Evolutionary conservation across 2,113 vertebrate species (phyloP).

Genomic region (Hippocampus barbouri): DNA sequence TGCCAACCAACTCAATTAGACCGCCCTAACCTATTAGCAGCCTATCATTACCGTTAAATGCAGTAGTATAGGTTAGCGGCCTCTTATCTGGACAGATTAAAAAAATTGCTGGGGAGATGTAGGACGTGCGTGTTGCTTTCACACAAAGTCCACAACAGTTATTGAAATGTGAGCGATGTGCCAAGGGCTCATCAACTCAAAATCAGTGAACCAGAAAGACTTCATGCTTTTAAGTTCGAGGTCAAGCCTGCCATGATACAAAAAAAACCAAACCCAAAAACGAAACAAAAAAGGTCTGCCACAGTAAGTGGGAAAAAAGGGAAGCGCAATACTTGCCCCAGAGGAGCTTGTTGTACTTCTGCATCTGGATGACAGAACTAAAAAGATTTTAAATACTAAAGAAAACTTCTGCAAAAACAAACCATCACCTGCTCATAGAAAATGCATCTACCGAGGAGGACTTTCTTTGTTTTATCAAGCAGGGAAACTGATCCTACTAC

Average conservation of each 20-base stretch:
- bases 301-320: not conserved
- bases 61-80: slow-evolving; percentile 41
- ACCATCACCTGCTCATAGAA: not conserved
- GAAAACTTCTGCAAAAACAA: not conserved
- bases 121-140: slow-evolving; percentile 14
- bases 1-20: slow-evolving; percentile 62
- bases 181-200: slow-evolving; percentile 45
- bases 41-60: slow-evolving; percentile 53
- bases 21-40: slow-evolving; percentile 58
- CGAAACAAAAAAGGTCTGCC: slow-evolving; percentile 35
- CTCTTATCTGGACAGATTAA: slow-evolving; percentile 36
- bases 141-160: slow-evolving; percentile 29
- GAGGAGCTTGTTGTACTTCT: not conserved
- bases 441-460: not conserved
- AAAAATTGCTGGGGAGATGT: not conserved
- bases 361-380: not conserved
- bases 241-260: slow-evolving; percentile 39
- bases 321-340: not conserved
- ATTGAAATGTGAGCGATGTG: slow-evolving; percentile 37
- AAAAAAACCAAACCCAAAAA: not conserved
- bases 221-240: slow-evolving; percentile 52
- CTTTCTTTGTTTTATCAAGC: not conserved
- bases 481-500: too few species aligned
- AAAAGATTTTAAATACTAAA: not conserved
- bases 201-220: slow-evolving; percentile 54